Conservation (phyloP, 2,113 vertebrate genomes). For the Protobothrops flavoviridis region DNA sequence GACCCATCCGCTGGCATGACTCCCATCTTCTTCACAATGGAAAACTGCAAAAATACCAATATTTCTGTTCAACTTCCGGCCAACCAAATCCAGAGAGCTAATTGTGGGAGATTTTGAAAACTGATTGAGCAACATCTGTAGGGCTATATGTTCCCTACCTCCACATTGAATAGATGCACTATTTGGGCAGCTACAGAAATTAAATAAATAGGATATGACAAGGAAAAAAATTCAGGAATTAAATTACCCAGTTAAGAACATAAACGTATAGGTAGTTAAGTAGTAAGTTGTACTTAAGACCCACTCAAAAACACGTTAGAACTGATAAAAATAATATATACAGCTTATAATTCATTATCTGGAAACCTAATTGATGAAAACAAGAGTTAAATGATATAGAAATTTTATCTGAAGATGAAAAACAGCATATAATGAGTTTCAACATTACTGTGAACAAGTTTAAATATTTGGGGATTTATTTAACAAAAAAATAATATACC, state of each 20-base stretch:
- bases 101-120: background rate
- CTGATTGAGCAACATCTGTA: background rate
- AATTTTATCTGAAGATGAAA: background rate
- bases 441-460: background rate
- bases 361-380: background rate
- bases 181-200: conserved; percentile 23
- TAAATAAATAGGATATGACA: background rate
- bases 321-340: background rate
- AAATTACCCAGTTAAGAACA: background rate
- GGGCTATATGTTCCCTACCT: background rate
- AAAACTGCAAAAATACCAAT: background rate
- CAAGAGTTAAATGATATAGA: background rate
- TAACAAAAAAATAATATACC: background rate
- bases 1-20: background rate
- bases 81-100: background rate
- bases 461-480: background rate
- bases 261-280: background rate
- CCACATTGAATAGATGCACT: background rate
- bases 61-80: background rate
- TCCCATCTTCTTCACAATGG: background rate
- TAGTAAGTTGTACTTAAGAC: background rate
- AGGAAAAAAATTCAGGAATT: background rate
- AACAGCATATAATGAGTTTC: background rate
- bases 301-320: background rate
- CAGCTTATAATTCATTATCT: background rate